Base-by-base conservation (phyloP, 37 sponge, comb jelly and placozoan genomes). In the Aphrocallistes beatrix region DNA sequence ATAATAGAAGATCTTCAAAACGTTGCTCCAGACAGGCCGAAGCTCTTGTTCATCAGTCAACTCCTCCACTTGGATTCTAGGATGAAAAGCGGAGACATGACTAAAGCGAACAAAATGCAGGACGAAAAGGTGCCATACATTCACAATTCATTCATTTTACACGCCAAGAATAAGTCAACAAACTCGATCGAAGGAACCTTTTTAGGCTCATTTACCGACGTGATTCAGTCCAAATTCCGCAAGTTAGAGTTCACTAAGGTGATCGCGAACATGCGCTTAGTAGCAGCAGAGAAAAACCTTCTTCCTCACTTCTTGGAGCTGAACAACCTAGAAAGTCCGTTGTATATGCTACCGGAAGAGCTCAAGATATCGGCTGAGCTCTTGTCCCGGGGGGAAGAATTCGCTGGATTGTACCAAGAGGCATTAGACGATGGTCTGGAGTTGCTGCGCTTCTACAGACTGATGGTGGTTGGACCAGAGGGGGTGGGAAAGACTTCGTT, bases 391-490 rank as follows among this genome's bases (percentile, higher is more conserved):
- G 75, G 75, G 21, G 75, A 60, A 30, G 75, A 60, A 28, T 60
- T 60, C 75, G 75, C 75, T 13, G 10, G 28, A 8, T 30, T 60
- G 28, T 60, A 60, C 34, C 75, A 60, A 60, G 75, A 60, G 75
- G 75, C 75, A 8, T 60, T 60, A 30, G 75, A 60, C 75, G 75
- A 60, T 60, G 75, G 75, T 8, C n/a, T 60, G 34, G 75, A 60
- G n/a, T 13, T 60, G 75, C n/a, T 60, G 34, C 25, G 75, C 28
- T 60, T 60, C 75, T 60, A 60, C 34, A 21, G 75, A 60, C 75
- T 60, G n/a, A 60, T 60, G 75, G 75, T 60, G 10, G 75, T 60
- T 6, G 75, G 75, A 3, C 75, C 75, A 25, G 75, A 60, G 21
- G 75, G 75, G 8, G 75, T 60, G 32, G 75, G 75, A 28, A 60